These are phyloP conservation scores for Lamellibrachia luymesi DNA, from an alignment of 1,140 invertebrate genomes.

Conservation along the genomic window DNA sequence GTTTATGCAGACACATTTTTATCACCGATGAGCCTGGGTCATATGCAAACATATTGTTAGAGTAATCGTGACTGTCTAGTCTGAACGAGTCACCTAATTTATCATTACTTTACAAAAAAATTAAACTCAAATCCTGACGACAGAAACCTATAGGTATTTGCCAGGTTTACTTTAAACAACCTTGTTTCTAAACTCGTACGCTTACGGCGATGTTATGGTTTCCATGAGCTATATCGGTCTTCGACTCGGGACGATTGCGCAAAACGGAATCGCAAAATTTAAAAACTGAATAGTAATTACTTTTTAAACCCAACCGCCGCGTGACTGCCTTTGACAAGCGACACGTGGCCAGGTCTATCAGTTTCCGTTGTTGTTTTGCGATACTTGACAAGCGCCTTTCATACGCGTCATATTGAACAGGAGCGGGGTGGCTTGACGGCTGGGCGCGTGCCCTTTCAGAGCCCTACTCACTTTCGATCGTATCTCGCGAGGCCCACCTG, in stretches of 20 bases:
- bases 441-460: background rate
- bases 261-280: background rate
- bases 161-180: background rate
- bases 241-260: background rate
- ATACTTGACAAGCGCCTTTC: background rate
- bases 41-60: background rate
- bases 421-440: background rate
- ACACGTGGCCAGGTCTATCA: background rate
- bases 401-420: background rate
- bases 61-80: background rate
- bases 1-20: background rate
- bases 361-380: background rate
- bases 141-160: background rate
- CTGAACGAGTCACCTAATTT: background rate
- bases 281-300: background rate
- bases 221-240: background rate
- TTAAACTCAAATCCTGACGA: background rate
- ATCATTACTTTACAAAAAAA: background rate
- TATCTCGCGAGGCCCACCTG: background rate
- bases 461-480: background rate
- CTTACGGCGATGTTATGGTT: background rate
- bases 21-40: background rate
- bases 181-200: background rate
- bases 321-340: background rate
- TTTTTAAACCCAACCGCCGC: background rate